These are phyloP conservation scores for Dromaius novaehollandiae DNA, from an alignment of 2,113 vertebrate species.

Conservation along the genomic window DNA sequence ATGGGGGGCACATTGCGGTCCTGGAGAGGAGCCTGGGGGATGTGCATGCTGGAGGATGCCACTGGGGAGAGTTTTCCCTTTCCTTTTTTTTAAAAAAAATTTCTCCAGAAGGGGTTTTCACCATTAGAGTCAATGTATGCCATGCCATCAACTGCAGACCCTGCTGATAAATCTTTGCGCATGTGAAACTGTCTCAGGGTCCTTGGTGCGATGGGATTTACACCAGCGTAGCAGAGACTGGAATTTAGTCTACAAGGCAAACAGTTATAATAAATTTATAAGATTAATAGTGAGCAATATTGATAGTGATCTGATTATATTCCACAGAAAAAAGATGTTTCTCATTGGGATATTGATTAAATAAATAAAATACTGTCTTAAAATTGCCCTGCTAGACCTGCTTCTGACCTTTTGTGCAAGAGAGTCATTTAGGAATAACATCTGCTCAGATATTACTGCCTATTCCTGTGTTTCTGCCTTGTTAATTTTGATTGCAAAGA, in stretches of 20 bases:
- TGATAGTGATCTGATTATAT: neutral
- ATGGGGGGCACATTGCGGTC: neutral
- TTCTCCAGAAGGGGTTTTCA: neutral
- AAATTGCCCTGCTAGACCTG: neutral
- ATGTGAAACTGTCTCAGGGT: fast-evolving
- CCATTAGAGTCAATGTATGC: no score
- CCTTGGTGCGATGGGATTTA: neutral
- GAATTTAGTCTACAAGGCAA: neutral
- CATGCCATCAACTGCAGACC: neutral
- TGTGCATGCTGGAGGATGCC: no score
- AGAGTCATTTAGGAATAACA: neutral
- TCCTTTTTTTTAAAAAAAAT: neutral
- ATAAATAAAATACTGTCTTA: neutral
- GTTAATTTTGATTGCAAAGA: slow-evolving; percentile 16
- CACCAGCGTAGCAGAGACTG: neutral
- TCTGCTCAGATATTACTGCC: neutral
- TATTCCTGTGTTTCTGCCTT: neutral
- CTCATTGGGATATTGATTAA: neutral
- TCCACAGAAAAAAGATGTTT: neutral
- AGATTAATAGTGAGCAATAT: neutral
- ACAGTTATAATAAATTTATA: neutral
- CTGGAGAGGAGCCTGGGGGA: no score
- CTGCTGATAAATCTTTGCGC: neutral
- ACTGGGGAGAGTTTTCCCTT: neutral
- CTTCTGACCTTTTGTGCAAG: neutral